Evolutionary conservation across 2,888 invertebrate genomes (phyloP), one percentile per base, ranked within the genome.

Genomic region (Philereme transversata): DNA sequence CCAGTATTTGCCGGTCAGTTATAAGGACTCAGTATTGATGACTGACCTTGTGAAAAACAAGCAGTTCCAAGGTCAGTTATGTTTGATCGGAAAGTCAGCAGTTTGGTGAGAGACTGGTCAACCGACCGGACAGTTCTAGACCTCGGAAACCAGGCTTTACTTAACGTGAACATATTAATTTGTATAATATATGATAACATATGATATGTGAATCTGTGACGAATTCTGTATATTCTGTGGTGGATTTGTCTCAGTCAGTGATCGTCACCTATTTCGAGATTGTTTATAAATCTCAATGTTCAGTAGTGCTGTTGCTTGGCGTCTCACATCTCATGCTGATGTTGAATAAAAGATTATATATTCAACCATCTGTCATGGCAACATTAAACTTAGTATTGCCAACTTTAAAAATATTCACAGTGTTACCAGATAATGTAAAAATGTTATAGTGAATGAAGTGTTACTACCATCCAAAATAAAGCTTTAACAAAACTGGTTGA

Each of bases 401-500:
- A 8, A 11, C 10, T 46, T 40, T 5, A 34, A 49, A 50, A 46
- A 4, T 44, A 45, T 4, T 36, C 22, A 35, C 6, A 5, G n/a
- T 53, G 48, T 59, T 45, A 44, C 49, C 48, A 40, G 48, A 53
- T 10, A 44, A 9, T 6, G n/a, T 36, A 50, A 45, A 38, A 41
- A 11, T 41, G 41, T n/a, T 41, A 45, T 50, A 7, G 5, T 50
- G 40, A 48, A 38, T 41, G 41, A 51, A 52, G 55, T 52, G 41
- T 57, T 57, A 56, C 22, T 57, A 53, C 61, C 41, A 62, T 60
- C 55, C 61, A 48, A 36, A 51, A 34, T 44, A 52, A 58, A 64
- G 34, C 54, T 57, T 58, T 35, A 45, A 58, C 33, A 56, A 62
- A 60, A 56, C 52, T 60, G 59, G 50, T 59, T 55, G 56, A 61